These are phyloP conservation scores for Nomada goodeniana DNA, from an alignment of 2,888 invertebrate species.

Conservation along the genomic window DNA sequence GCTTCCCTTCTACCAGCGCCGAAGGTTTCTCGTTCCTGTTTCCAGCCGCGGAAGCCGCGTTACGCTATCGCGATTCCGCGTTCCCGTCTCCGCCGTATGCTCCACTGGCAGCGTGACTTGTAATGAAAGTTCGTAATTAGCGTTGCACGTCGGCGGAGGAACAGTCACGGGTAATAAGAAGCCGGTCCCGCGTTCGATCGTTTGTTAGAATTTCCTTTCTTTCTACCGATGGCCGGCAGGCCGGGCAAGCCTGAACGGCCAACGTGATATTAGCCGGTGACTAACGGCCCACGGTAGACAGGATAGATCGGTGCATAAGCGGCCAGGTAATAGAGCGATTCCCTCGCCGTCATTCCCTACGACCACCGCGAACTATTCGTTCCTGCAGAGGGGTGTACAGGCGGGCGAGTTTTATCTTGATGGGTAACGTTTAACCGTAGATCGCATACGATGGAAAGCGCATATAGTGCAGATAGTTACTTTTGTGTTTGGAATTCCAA, in stretches of 20 bases:
- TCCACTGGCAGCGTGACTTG: slow-evolving; percentile 69
- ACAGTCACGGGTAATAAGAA: slow-evolving; percentile 69
- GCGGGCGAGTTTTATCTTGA: slow-evolving; percentile 24
- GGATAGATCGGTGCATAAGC: slow-evolving; percentile 60
- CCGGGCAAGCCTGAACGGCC: neutral
- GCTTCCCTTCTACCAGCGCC: slow-evolving; percentile 18
- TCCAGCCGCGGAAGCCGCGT: slow-evolving; percentile 49
- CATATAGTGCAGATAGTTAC: too few species aligned
- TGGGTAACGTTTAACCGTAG: neutral
- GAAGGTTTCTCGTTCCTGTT: slow-evolving; percentile 25
- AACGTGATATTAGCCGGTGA: slow-evolving; percentile 61
- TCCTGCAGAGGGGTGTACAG: neutral
- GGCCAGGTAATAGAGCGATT: slow-evolving; percentile 64
- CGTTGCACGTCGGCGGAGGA: slow-evolving; percentile 61
- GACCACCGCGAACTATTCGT: slow-evolving; percentile 46
- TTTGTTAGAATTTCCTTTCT: slow-evolving; percentile 59
- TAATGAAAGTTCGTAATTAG: slow-evolving; percentile 75
- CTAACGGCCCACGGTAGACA: slow-evolving; percentile 49
- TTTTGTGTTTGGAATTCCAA: too few species aligned
- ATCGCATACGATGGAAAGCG: too few species aligned
- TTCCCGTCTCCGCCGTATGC: slow-evolving; percentile 32
- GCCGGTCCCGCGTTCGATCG: slow-evolving; percentile 14
- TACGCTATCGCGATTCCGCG: slow-evolving; percentile 54
- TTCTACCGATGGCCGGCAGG: slow-evolving; percentile 23
- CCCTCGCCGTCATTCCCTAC: slow-evolving; percentile 38